phyloP scores from a whole-genome alignment of 2,113 vertebrate genomes.

The Corythornis vintsioides region DNA sequence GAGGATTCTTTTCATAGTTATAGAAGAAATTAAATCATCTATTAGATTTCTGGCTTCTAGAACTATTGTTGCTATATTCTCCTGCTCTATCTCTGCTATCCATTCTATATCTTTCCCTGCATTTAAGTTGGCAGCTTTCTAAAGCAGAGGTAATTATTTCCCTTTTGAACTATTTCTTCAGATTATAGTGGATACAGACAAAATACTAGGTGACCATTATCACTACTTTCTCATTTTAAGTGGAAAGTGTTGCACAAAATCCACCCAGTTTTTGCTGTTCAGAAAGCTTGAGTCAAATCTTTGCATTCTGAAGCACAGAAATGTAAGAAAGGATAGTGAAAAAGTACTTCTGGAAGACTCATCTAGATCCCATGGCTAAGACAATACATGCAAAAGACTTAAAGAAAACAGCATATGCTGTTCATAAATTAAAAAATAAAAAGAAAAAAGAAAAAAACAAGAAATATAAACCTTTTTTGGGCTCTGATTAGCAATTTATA shows the following conservation, averaged over 20 bases:
- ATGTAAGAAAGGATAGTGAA: not conserved
- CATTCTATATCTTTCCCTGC: not conserved
- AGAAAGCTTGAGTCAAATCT: not conserved
- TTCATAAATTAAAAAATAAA: not conserved
- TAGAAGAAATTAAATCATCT: not conserved
- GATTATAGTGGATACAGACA: not conserved
- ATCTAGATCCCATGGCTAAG: not conserved
- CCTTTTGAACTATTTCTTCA: not conserved
- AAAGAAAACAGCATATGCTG: not conserved
- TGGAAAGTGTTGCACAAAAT: not conserved
- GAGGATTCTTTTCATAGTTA: not conserved
- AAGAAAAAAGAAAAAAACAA: not conserved
- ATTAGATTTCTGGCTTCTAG: not conserved
- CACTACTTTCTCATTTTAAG: not conserved
- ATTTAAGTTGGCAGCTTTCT: not conserved
- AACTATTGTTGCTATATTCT: not conserved
- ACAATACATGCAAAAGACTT: not conserved
- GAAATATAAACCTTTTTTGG: not conserved
- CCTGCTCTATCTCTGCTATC: not conserved
- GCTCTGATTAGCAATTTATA: not conserved
- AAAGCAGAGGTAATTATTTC: not conserved
- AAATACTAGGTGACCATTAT: not conserved
- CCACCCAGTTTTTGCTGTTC: not conserved
- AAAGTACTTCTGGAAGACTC: not conserved
- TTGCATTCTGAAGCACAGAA: not conserved